phyloP scores from a whole-genome alignment of 1,140 invertebrate species.

The Oryctes rhinoceros region DNA sequence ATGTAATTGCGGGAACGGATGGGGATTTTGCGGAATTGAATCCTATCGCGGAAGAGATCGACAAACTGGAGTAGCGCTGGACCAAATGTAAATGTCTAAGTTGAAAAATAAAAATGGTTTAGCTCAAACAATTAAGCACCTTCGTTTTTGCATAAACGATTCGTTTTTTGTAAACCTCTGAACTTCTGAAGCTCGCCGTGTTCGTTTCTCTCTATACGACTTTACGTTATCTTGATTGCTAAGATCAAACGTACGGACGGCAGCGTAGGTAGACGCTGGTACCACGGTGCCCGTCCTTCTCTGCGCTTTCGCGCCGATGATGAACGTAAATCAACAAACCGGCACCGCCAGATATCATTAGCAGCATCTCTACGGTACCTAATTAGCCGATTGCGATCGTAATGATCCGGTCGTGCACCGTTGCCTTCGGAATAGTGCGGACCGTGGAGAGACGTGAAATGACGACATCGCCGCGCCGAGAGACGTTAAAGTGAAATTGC shows the following conservation, averaged over 20 bases:
- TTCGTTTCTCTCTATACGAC: background rate
- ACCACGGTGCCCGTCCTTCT: background rate
- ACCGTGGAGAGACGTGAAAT: constrained; percentile 32
- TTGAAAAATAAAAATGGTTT: no score
- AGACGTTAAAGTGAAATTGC: constrained; percentile 36
- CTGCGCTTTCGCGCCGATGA: constrained; percentile 24
- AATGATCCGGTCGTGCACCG: constrained; percentile 36
- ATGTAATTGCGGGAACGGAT: no score
- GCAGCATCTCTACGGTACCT: constrained; percentile 39
- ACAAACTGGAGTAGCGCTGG: no score
- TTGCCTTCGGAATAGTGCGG: constrained; percentile 28
- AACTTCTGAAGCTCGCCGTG: no score
- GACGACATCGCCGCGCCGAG: constrained; percentile 4
- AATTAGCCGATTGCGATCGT: constrained; percentile 38
- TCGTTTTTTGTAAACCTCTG: no score
- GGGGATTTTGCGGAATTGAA: no score
- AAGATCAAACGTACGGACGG: background rate
- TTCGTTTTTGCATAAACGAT: no score
- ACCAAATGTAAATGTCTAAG: no score
- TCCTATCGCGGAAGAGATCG: no score
- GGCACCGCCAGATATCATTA: constrained; percentile 39
- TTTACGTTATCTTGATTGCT: background rate
- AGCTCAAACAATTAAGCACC: no score
- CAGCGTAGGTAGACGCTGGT: background rate
- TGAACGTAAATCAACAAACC: constrained; percentile 32